A percentile compares a stretch with the other conserved stretches of the same genome.
Evolutionary conservation across 64 coral and sea anemone genomes (phyloP).

Genomic region (Montipora capricornis): DNA sequence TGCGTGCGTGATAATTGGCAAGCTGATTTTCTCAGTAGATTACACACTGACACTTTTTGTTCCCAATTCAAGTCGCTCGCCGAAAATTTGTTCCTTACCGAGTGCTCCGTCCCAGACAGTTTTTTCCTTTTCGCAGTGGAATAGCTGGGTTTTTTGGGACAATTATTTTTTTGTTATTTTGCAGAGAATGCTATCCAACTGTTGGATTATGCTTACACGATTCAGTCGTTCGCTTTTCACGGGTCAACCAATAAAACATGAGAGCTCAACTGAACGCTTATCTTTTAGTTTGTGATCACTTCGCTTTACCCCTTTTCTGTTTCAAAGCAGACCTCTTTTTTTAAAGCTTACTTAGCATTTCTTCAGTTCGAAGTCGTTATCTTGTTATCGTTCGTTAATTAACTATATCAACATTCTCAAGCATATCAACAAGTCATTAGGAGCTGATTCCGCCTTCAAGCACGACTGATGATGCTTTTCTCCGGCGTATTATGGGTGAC

Average conservation of each 20-base stretch:
- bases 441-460: neutral
- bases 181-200: neutral
- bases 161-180: neutral
- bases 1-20: conserved; percentile 12
- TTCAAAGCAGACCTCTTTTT: conserved; percentile 39
- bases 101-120: neutral
- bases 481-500: conserved; percentile 40
- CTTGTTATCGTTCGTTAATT: neutral
- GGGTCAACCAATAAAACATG: conserved; percentile 71
- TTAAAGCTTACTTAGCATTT: neutral
- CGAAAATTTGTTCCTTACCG: neutral
- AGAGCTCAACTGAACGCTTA: conserved; percentile 46
- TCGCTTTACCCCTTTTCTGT: conserved; percentile 2
- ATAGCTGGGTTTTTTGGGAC: neutral
- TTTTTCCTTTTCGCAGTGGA: conserved; percentile 9
- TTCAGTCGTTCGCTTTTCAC: conserved; percentile 50
- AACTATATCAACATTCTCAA: conserved; percentile 3
- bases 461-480: conserved; percentile 12
- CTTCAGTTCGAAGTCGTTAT: neutral
- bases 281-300: conserved; percentile 36
- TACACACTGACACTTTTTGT: neutral
- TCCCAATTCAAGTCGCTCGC: neutral
- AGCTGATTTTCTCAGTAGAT: conserved; percentile 25
- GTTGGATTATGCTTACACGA: conserved; percentile 7
- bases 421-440: conserved; percentile 1